Base-by-base conservation (phyloP, 2,113 vertebrate genomes). In the Papio anubis region DNA sequence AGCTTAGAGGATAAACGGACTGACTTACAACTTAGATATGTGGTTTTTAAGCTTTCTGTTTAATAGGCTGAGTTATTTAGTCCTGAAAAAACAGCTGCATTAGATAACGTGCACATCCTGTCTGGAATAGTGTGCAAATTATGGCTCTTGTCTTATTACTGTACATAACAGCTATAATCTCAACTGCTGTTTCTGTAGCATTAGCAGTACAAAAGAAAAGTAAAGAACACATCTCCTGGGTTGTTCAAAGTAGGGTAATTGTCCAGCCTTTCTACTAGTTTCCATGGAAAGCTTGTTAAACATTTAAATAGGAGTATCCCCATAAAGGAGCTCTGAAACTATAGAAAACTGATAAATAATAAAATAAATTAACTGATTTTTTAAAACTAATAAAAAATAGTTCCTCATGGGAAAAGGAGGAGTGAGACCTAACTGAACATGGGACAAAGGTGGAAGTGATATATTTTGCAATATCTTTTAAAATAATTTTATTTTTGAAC, bases 11-110 rank as follows among this genome's bases (percentile, higher is more conserved):
- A 76, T 92, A 55, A 96, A 59, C 8, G 38, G 61, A 30, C 38
- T 64, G 75, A 97, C 27, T 90, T 90, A 68, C 5, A 68, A 82
- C 75, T 78, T 97, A 52, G 18, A 64, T 88, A 82, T 83, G 57
- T 82, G 66, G 21, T 86, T 96, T 96, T 85, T 73, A 95, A 91
- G 75, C 68, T 89, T 92, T 93, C 88, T 23, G 2, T 76, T 91
- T 85, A 85, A 97, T 90, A 96, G n/a, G 82, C 17, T 32, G 21
- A 82, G 21, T 94, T 90, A 23, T 85, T 94, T 73, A 57, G 25
- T 86, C 16, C 59, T 79, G 50, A 95, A 25, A 94, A 93, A 88
- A 79, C 40, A 95, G 40, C 75, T 86, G 30, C 43, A 90, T 61
- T 88, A 82, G 23, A 78, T 80, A 92, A 70, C 38, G 32, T 55